These are phyloP conservation scores for Agrotis ipsilon DNA, from an alignment of 2,888 invertebrate species.

Conservation along the genomic window DNA sequence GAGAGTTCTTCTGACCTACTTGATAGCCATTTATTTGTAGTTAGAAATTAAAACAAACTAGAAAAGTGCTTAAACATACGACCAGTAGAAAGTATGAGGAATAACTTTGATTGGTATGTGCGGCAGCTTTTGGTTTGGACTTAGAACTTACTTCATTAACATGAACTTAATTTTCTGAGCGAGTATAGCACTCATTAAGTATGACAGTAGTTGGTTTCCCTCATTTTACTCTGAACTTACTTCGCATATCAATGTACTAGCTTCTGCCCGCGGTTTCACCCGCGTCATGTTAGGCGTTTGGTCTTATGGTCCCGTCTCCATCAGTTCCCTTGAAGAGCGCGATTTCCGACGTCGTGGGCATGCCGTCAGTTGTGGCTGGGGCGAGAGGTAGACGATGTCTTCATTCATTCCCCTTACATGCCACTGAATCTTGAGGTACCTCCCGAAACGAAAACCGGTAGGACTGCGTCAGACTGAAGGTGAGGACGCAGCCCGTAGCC, in stretches of 20 bases:
- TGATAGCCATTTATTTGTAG: constrained; percentile 78
- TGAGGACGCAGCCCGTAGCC: no score
- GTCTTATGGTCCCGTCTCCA: no score
- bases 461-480: no score
- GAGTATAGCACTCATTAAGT: constrained; percentile 28
- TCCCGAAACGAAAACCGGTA: no score
- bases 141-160: constrained; percentile 40
- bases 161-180: constrained; percentile 56
- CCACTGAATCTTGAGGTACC: no score
- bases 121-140: constrained; percentile 56
- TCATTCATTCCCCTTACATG: no score
- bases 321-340: no score
- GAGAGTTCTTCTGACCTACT: constrained; percentile 72
- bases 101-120: constrained; percentile 76
- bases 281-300: no score
- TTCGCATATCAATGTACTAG: constrained; percentile 52
- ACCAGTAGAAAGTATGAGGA: constrained; percentile 76
- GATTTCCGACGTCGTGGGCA: no score
- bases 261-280: no score
- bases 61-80: constrained; percentile 67
- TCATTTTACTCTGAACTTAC: constrained; percentile 38
- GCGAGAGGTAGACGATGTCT: no score
- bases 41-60: constrained; percentile 84
- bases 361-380: no score
- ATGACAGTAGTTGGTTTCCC: constrained; percentile 40